Evolutionary conservation across 2,797 vertebrate species (phyloP).

Genomic region (Buceros bicornis): DNA sequence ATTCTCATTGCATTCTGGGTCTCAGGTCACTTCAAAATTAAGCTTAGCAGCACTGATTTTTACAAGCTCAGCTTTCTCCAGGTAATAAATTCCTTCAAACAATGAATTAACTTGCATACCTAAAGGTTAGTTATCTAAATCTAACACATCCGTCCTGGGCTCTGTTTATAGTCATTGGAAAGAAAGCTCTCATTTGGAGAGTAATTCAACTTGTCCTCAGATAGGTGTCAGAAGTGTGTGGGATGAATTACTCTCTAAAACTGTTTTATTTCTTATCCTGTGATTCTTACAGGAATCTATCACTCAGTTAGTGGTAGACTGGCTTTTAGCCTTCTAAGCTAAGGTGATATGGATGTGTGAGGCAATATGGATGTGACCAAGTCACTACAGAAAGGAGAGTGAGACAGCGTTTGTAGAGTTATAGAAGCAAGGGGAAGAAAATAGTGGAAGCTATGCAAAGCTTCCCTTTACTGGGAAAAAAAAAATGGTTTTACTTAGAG

Average conservation of each 20-base stretch:
- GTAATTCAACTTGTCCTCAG: neutral
- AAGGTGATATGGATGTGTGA: neutral
- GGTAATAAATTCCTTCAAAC: neutral
- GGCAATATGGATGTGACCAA: neutral
- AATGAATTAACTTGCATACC: neutral
- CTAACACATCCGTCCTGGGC: neutral
- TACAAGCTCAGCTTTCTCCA: neutral
- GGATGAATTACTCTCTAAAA: neutral
- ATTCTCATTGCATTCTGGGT: neutral
- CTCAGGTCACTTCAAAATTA: neutral
- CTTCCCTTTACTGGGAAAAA: neutral
- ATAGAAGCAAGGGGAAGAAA: neutral
- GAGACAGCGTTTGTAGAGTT: neutral
- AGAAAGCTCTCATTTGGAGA: neutral
- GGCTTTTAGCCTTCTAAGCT: neutral
- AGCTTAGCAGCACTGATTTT: neutral
- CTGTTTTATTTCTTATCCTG: neutral
- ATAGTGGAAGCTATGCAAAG: neutral
- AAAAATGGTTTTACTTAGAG: neutral
- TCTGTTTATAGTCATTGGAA: neutral
- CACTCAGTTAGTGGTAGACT: neutral
- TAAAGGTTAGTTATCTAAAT: neutral
- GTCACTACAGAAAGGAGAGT: neutral
- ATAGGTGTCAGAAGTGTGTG: neutral
- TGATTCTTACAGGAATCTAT: neutral